A percentile compares a stretch with the other conserved stretches of the same genome.
Evolutionary conservation across 30 jellyfish, hydroid and myxozoan genomes (phyloP).

Genomic region (Turritopsis dohrnii): DNA sequence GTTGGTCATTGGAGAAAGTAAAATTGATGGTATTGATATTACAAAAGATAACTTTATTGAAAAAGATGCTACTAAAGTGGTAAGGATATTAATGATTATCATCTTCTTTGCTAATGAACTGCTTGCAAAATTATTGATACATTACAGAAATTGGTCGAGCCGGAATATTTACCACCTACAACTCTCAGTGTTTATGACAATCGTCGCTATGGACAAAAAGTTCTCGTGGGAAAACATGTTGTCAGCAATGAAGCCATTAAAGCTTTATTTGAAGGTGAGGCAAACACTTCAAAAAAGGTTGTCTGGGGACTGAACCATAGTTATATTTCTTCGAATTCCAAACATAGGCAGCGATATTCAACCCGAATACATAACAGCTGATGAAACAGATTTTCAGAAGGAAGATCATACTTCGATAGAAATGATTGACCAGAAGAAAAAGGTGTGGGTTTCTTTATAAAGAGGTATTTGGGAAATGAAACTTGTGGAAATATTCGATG

Average conservation of each 20-base stretch:
- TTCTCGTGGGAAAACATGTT: background rate
- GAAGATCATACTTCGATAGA: background rate
- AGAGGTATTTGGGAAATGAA: too few relatives aligned
- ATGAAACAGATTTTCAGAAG: background rate
- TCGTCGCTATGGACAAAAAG: background rate
- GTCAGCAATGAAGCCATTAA: background rate
- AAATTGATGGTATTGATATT: background rate
- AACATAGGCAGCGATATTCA: background rate
- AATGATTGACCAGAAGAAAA: too few relatives aligned
- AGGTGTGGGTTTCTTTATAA: too few relatives aligned
- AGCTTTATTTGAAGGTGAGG: background rate
- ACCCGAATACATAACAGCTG: too few relatives aligned
- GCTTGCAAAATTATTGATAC: background rate
- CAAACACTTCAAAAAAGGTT: too few relatives aligned
- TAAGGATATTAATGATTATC: background rate
- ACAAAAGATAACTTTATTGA: too few relatives aligned
- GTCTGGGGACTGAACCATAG: too few relatives aligned
- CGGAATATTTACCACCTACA: background rate
- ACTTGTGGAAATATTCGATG: too few relatives aligned
- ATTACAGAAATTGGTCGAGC: background rate
- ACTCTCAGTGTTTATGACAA: background rate
- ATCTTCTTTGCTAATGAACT: background rate
- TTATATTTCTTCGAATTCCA: background rate
- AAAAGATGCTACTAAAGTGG: background rate
- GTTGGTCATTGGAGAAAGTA: background rate